These are phyloP conservation scores for Catajapyx aquilonaris DNA, from an alignment of 1,140 invertebrate species.

Conservation along the genomic window DNA sequence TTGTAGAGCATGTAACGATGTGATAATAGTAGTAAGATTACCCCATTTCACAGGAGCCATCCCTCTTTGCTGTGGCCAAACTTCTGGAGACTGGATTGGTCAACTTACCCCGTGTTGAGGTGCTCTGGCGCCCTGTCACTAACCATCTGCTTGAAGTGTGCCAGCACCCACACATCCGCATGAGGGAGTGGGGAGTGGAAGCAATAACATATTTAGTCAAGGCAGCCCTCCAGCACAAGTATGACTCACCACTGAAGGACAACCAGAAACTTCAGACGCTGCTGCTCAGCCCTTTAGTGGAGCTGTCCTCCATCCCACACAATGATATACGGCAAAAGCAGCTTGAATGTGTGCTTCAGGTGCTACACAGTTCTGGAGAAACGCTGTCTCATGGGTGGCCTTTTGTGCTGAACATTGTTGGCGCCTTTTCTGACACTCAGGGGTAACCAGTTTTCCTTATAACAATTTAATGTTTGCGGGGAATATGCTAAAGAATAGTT, in stretches of 20 bases:
- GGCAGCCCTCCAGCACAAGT: constrained; percentile 72
- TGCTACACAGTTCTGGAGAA: constrained; percentile 80
- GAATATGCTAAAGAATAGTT: neutral
- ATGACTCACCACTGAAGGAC: constrained; percentile 57
- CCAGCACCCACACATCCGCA: constrained; percentile 80
- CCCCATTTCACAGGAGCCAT: constrained; percentile 50
- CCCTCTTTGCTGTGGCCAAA: constrained; percentile 92
- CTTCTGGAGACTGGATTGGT: constrained; percentile 87
- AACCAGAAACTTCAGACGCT: constrained; percentile 74
- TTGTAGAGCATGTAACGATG: neutral
- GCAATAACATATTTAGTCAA: constrained; percentile 87
- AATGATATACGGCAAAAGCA: constrained; percentile 86
- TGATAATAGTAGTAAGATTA: neutral
- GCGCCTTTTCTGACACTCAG: constrained; percentile 77
- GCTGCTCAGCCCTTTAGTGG: constrained; percentile 67
- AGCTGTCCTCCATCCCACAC: constrained; percentile 70
- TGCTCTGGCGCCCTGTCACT: constrained; percentile 89
- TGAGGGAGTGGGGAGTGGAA: constrained; percentile 95
- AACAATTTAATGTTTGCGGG: neutral
- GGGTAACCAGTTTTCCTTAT: constrained; percentile 33
- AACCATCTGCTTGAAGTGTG: constrained; percentile 91
- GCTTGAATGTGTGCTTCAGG: constrained; percentile 79
- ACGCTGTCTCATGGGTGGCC: constrained; percentile 85
- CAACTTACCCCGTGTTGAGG: constrained; percentile 80
- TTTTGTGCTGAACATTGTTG: constrained; percentile 79